Evolutionary conservation across 2,113 vertebrate species (phyloP), one percentile per base, ranked within the genome.

Genomic region (Datnioides undecimradiatus): DNA sequence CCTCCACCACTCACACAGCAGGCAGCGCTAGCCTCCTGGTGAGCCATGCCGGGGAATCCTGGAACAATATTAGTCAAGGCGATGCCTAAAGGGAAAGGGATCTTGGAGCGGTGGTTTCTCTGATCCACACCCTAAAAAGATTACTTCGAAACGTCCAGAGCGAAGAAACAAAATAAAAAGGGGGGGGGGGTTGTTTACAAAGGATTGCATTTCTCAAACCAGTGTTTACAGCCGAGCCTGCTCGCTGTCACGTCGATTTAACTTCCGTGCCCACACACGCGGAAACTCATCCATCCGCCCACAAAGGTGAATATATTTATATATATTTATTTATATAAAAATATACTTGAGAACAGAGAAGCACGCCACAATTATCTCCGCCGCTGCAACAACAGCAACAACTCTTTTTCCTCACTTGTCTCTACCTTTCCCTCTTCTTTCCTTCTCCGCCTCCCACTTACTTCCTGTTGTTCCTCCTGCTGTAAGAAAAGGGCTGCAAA

Each of bases 61-160:
- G 91, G 86, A 92, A 90, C 91, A 88, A 88, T 93, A 45, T 79
- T 38, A 76, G 83, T 84, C 84, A 55, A 89, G 87, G 63, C 73
- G 6, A 85, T 65, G 88, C 90, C 89, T 73, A 1, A 60, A 70
- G 87, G 80, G 60, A 84, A 73, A 49, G 43, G 75, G 75, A 83
- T 84, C 75, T 88, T 67, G 74, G 60, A 87, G 84, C 5, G 1
- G 76, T n/a, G 23, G 60, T 76, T 80, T 80, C 74, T 87, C 71
- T 88, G 79, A 89, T 91, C 75, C 68, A 66, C 68, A 23, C 57
- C 54, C 79, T 54, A 57, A 86, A 82, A 71, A 68, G 38, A 82
- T 63, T 64, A 57, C 73, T 82, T 87, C 81, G 29, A 83, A 88
- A 66, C 5, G 13, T 77, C 68, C 65, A 58, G 45, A 79, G 59